phyloP scores from a whole-genome alignment of 2,888 invertebrate genomes.

The Steinernema carpocapsae region DNA sequence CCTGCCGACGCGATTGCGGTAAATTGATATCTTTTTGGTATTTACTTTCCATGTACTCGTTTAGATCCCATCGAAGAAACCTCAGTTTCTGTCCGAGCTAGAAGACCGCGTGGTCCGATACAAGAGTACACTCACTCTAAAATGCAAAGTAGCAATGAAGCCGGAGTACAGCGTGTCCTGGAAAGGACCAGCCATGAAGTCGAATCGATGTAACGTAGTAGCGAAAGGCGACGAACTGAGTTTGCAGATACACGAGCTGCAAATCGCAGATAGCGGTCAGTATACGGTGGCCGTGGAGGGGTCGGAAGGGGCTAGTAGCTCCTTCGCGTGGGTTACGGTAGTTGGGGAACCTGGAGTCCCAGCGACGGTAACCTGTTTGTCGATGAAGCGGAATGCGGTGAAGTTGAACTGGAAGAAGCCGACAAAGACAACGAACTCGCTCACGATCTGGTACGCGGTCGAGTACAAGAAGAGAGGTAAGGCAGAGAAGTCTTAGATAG shows the following conservation, averaged over 20 bases:
- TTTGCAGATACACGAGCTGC: background rate
- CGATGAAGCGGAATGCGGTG: slow-evolving; percentile 36
- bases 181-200: background rate
- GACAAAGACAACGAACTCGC: slow-evolving; percentile 21
- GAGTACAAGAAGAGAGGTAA: slow-evolving; percentile 34
- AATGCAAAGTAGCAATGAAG: background rate
- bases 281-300: slow-evolving; percentile 5
- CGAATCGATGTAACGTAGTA: background rate
- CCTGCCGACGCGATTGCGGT: slow-evolving; percentile 4
- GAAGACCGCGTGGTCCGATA: background rate
- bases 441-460: slow-evolving; percentile 37
- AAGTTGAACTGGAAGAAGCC: slow-evolving; percentile 36
- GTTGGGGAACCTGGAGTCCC: slow-evolving; percentile 10
- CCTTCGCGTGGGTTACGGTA: slow-evolving; percentile 31
- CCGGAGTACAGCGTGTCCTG: background rate
- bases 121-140: background rate
- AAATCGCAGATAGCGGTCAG: slow-evolving; percentile 16
- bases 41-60: background rate
- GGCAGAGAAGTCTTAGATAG: too few species aligned
- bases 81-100: background rate
- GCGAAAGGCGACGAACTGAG: background rate
- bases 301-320: background rate
- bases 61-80: slow-evolving; percentile 6
- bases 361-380: background rate
- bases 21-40: background rate